These are phyloP conservation scores for Podarcis siculus DNA, from an alignment of 2,797 vertebrate species.

Conservation along the genomic window DNA sequence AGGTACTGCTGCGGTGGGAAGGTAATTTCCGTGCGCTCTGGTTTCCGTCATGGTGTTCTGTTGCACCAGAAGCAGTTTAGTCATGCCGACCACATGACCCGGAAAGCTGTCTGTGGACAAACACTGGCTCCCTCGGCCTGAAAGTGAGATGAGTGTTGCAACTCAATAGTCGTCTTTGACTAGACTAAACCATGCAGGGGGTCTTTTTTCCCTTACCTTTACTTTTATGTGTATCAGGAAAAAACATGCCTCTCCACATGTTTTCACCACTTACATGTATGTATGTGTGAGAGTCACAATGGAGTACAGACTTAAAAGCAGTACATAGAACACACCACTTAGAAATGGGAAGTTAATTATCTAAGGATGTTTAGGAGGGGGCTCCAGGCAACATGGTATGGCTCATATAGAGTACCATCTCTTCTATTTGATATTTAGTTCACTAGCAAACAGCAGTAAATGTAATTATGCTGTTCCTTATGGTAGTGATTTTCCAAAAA, in stretches of 20 bases:
- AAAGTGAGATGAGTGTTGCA: too few relatives aligned
- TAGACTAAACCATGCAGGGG: too few relatives aligned
- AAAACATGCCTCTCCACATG: background rate
- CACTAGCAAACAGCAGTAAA: constrained; percentile 70
- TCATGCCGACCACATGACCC: too few relatives aligned
- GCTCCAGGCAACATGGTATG: constrained; percentile 22
- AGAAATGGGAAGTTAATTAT: constrained; percentile 49
- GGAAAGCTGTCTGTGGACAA: too few relatives aligned
- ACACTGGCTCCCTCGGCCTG: too few relatives aligned
- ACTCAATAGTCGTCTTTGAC: too few relatives aligned
- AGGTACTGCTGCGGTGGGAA: too few relatives aligned
- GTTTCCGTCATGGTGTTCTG: too few relatives aligned
- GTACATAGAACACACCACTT: background rate
- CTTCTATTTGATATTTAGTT: constrained; percentile 44
- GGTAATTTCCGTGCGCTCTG: accelerated
- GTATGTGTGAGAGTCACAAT: background rate
- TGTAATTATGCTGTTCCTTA: constrained; percentile 76
- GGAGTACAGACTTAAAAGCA: background rate
- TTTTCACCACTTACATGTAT: background rate
- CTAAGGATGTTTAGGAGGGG: constrained; percentile 23
- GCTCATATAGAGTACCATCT: constrained; percentile 58
- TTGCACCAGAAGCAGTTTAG: too few relatives aligned
- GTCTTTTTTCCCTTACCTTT: too few relatives aligned
- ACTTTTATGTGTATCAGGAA: background rate
- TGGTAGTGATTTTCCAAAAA: constrained; percentile 71